Evolutionary conservation across 2,113 vertebrate species (phyloP).

Genomic region (Phasianus colchicus): DNA sequence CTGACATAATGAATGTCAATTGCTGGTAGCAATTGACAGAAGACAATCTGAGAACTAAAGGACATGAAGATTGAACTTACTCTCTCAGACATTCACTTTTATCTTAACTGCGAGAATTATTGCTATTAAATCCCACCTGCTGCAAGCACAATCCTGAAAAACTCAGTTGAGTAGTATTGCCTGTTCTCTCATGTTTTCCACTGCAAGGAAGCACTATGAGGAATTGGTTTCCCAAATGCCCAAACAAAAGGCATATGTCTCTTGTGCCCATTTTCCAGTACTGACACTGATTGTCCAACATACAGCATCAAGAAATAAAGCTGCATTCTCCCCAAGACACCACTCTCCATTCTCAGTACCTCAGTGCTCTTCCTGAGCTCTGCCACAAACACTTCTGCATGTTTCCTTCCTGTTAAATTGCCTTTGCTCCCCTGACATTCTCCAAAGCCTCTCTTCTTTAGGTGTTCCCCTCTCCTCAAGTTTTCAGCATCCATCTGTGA

Average conservation of each 20-base stretch:
- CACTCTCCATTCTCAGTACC: background rate
- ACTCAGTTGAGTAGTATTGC: background rate
- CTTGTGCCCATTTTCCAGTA: background rate
- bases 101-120: background rate
- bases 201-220: background rate
- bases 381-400: accelerated
- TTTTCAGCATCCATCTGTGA: background rate
- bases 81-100: background rate
- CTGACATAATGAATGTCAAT: conserved; percentile 1
- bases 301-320: background rate
- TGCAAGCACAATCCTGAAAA: background rate
- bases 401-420: background rate
- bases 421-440: background rate
- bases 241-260: background rate
- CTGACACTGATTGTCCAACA: background rate
- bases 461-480: background rate
- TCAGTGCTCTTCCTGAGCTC: background rate
- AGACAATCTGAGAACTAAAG: conserved; percentile 40
- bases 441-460: background rate
- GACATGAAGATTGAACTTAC: background rate
- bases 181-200: background rate
- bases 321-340: background rate
- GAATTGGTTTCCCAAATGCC: background rate
- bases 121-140: background rate
- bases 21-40: too few relatives aligned